Evolutionary conservation across 1,140 invertebrate species (phyloP), one percentile per base, ranked within the genome.

Genomic region (Eueides isabella): DNA sequence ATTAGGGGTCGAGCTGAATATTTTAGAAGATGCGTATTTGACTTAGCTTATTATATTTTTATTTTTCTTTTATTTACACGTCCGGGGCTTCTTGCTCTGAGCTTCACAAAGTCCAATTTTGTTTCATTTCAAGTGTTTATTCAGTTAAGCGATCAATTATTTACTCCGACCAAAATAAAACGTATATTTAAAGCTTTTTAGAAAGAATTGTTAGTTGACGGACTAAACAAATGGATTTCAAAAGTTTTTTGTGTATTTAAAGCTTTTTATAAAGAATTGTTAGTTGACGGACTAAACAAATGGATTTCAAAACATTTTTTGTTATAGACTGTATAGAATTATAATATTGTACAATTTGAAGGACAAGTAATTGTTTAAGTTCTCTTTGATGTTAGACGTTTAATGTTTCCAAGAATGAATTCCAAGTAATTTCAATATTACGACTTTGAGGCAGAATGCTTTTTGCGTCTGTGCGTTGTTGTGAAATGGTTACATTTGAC

Each of bases 31-130:
- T 11, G 31, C 44, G 26, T 68, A 69, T 74, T 74, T 74, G 72
- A 41, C 64, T 72, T 67, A 26, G 4, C 16, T 55, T 55, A 66
- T 65, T 65, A 30, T 72, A 31, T 65, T 67, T 72, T 61, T 38
- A 61, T 55, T 67, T 72, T 48, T 55, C 31, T 63, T 68, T 74
- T 74, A 69, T 74, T 69, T 72, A 61, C 64, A 19, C 31, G 12
- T 55, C 48, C 19, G 31, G 12, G 23, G n/a, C n/a, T 29, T 30
- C 30, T 55, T 23, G 12, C 9, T 23, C 7, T 55, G 48, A 23
- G 7, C n/a, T 44, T 44, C 16, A 44, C 0, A 44, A 19, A 7
- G 41, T 44, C 41, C n/a, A 44, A 44, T n/a, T 44, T 44, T 55
- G 48, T 26, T 26, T 19, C 5, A 12, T 38, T 38, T 38, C 9